Conservation (phyloP, 2,113 vertebrate genomes). For the Psittacus erithacus region DNA sequence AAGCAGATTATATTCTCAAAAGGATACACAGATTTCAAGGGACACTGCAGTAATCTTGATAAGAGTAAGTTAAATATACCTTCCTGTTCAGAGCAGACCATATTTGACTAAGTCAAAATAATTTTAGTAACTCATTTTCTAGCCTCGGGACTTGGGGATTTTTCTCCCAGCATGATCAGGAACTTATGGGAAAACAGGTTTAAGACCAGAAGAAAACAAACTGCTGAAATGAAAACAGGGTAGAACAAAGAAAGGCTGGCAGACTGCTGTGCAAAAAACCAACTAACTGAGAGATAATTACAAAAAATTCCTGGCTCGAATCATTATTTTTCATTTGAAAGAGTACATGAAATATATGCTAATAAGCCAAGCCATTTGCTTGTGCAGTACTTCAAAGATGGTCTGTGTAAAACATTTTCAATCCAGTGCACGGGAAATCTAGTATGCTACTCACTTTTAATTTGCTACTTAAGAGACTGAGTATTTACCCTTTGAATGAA, state of each 20-base stretch:
- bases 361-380: slow-evolving; percentile 42
- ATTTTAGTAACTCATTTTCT: not conserved
- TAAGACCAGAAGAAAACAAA: not conserved
- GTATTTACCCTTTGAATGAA: not conserved
- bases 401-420: slow-evolving; percentile 19
- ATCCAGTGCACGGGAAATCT: not conserved
- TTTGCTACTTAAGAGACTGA: not conserved
- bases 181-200: not conserved
- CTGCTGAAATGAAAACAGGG: not conserved
- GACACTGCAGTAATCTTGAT: not conserved
- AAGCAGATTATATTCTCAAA: not conserved
- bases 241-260: not conserved
- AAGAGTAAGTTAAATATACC: not conserved
- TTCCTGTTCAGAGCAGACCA: not conserved
- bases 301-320: not conserved
- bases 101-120: not conserved
- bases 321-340: slow-evolving; percentile 23
- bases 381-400: slow-evolving; percentile 39
- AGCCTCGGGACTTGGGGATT: not conserved
- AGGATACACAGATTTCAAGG: not conserved
- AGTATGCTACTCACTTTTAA: not conserved
- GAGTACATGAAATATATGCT: slow-evolving; percentile 41
- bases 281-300: slow-evolving; percentile 5
- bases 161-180: not conserved
- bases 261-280: slow-evolving; percentile 5